These are phyloP conservation scores for Agrochola litura DNA, from an alignment of 2,888 invertebrate genomes.

Conservation along the genomic window DNA sequence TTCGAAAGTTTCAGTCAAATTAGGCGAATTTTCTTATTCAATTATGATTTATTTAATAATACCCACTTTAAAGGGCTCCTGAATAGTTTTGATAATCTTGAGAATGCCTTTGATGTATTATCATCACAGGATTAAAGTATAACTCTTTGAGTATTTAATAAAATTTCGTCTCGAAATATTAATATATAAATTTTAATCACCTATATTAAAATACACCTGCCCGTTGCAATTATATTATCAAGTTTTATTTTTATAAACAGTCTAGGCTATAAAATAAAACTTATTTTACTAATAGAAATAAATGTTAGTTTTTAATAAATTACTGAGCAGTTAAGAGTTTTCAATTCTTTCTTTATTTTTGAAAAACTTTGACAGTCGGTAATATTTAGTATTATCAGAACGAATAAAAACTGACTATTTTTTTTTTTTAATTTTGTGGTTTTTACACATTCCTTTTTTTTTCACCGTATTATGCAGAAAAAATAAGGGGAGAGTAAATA, in stretches of 20 bases:
- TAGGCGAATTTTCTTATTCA: constrained; percentile 5
- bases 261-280: too few species aligned
- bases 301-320: neutral
- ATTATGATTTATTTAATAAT: neutral
- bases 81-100: constrained; percentile 18
- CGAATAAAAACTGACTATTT: too few species aligned
- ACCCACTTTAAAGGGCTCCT: neutral
- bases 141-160: constrained; percentile 13
- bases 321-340: neutral
- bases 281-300: neutral
- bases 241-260: neutral
- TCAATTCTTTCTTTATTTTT: neutral
- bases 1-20: neutral
- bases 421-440: too few species aligned
- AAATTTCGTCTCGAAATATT: neutral
- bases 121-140: neutral
- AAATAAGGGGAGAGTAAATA: neutral
- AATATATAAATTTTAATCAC: neutral
- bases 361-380: neutral
- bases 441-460: too few species aligned
- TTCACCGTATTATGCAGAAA: too few species aligned
- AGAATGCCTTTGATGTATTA: constrained; percentile 21
- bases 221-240: neutral
- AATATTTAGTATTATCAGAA: neutral
- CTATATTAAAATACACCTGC: constrained; percentile 2